Conservation (phyloP, 2,797 vertebrate genomes). For the Streptopelia turtur region DNA sequence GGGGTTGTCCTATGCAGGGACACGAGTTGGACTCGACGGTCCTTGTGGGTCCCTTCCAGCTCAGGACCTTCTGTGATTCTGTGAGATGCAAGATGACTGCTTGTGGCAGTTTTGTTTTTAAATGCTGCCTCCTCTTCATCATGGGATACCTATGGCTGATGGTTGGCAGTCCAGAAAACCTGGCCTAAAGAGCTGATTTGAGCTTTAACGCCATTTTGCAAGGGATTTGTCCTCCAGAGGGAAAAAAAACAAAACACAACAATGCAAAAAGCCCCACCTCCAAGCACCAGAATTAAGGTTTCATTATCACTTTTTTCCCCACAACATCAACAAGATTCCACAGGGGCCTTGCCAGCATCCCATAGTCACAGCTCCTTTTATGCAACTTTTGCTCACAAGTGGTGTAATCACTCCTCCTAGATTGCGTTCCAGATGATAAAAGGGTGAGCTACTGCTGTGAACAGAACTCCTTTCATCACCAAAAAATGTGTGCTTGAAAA, state of each 20-base stretch:
- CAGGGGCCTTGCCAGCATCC: neutral
- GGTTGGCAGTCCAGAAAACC: neutral
- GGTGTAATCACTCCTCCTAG: neutral
- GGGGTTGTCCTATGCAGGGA: too few relatives aligned
- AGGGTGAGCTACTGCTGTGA: neutral
- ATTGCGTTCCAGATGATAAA: neutral
- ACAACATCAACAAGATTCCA: neutral
- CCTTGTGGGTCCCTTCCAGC: too few relatives aligned
- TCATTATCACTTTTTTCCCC: neutral
- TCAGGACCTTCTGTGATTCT: too few relatives aligned
- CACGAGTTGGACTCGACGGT: too few relatives aligned
- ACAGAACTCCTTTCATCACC: neutral
- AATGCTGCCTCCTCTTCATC: neutral
- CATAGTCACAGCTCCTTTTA: neutral
- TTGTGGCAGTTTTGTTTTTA: neutral
- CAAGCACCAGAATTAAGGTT: neutral
- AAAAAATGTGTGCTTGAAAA: neutral
- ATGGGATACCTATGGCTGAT: rapidly evolving
- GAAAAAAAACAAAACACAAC: too few relatives aligned
- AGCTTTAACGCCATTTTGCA: neutral
- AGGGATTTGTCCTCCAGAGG: neutral
- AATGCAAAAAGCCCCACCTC: neutral
- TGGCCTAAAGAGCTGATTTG: neutral
- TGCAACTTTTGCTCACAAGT: neutral
- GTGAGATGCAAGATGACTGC: neutral